Conservation (phyloP, 2,797 vertebrate genomes). For the Numenius phaeopus region DNA sequence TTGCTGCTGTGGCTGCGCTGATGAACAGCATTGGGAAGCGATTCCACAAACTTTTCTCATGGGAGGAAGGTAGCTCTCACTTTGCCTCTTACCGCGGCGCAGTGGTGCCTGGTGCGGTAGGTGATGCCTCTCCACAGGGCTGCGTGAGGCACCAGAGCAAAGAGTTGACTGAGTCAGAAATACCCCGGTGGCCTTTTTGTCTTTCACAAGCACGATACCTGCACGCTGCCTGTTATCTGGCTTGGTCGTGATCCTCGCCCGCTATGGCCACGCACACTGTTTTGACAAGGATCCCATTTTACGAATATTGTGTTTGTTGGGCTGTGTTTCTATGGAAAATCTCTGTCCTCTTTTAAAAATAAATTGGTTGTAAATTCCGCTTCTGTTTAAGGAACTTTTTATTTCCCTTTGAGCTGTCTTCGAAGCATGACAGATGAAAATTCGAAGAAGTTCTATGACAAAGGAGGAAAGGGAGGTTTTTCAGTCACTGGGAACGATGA, state of each 20-base stretch:
- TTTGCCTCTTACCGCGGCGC: neutral
- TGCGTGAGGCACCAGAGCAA: neutral
- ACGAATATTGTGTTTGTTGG: neutral
- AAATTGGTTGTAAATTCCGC: neutral
- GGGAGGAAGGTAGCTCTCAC: neutral
- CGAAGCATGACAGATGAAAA: neutral
- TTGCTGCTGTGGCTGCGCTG: neutral
- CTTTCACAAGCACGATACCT: neutral
- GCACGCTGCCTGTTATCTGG: neutral
- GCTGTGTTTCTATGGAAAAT: neutral
- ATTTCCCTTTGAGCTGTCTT: neutral
- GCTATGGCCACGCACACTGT: accelerated
- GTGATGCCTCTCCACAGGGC: neutral
- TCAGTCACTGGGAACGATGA: neutral
- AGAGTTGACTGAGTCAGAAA: neutral
- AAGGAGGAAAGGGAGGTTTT: neutral
- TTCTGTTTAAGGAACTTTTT: constrained; percentile 25
- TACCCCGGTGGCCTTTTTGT: neutral
- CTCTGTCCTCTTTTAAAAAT: neutral
- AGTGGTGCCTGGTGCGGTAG: neutral
- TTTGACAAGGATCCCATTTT: neutral
- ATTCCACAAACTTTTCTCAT: neutral
- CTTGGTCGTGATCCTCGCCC: neutral
- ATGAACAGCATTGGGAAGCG: neutral
- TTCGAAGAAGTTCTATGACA: neutral